Percentiles rank a stretch among this genome's conserved stretches.
Conservation (phyloP, 2,797 vertebrate species). For the Sardinella longiceps region DNA sequence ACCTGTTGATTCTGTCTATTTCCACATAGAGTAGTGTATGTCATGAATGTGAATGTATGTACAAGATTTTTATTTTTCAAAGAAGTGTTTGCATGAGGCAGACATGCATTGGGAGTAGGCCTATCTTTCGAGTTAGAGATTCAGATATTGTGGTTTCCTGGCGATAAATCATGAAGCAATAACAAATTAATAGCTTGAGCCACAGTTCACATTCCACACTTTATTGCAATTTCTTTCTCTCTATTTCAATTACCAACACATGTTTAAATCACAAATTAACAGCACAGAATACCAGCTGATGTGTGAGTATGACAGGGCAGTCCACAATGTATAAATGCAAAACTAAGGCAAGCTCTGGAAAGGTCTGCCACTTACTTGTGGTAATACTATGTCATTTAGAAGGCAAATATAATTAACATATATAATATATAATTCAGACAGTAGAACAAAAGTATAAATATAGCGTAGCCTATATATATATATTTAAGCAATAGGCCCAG, state of each 20-base stretch:
- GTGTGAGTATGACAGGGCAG: background rate
- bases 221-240: background rate
- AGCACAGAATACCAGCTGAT: background rate
- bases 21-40: background rate
- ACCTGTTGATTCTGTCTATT: background rate
- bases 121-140: background rate
- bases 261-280: background rate
- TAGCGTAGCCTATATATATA: no score
- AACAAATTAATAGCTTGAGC: background rate
- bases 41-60: background rate
- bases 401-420: background rate
- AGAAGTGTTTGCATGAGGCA: no score
- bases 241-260: background rate
- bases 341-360: background rate
- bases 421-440: background rate
- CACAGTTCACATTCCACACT: constrained; percentile 11
- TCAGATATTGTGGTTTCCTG: background rate
- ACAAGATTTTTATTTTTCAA: no score
- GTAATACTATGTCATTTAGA: background rate
- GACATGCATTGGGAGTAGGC: background rate
- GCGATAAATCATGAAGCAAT: background rate
- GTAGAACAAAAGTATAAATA: no score
- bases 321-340: background rate
- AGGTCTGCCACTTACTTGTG: background rate
- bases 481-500: no score